Conservation (phyloP, 2,888 invertebrate genomes). For the Notodonta dromedarius region DNA sequence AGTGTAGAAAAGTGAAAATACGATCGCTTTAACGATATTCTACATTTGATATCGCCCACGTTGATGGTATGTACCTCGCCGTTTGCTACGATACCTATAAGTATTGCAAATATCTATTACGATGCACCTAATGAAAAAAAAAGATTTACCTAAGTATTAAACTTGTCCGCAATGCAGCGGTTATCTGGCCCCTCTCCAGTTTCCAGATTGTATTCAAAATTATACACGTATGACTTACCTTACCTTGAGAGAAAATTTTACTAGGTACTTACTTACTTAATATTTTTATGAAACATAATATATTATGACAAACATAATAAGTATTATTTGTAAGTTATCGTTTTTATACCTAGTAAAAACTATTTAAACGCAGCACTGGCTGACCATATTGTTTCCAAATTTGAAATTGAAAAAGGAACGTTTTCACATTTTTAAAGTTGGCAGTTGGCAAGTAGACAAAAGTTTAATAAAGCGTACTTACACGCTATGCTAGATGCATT, state of each 20-base stretch:
- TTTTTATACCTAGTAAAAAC: background rate
- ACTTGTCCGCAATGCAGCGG: slow-evolving; percentile 66
- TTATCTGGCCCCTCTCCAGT: slow-evolving; percentile 75
- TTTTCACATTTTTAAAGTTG: slow-evolving; percentile 29
- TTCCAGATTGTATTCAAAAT: slow-evolving; percentile 73
- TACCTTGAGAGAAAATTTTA: background rate
- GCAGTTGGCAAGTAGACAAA: slow-evolving; percentile 31
- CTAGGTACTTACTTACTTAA: no score
- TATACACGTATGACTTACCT: slow-evolving; percentile 18
- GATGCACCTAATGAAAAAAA: slow-evolving; percentile 30
- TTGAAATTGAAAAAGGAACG: slow-evolving; percentile 33
- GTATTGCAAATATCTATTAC: background rate
- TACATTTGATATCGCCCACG: background rate
- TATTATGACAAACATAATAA: no score
- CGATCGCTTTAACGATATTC: slow-evolving; percentile 22
- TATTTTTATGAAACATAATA: no score
- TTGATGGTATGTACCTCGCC: background rate
- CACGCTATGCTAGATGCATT: slow-evolving; percentile 21
- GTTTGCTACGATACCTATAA: background rate
- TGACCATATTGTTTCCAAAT: slow-evolving; percentile 12
- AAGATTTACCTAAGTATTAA: slow-evolving; percentile 20
- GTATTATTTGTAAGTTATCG: background rate
- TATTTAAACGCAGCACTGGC: background rate
- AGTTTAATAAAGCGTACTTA: slow-evolving; percentile 34
- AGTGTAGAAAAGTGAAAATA: slow-evolving; percentile 34